These are phyloP conservation scores for Leptoteleia sp. DNA, from an alignment of 1,140 invertebrate species.

Conservation along the genomic window DNA sequence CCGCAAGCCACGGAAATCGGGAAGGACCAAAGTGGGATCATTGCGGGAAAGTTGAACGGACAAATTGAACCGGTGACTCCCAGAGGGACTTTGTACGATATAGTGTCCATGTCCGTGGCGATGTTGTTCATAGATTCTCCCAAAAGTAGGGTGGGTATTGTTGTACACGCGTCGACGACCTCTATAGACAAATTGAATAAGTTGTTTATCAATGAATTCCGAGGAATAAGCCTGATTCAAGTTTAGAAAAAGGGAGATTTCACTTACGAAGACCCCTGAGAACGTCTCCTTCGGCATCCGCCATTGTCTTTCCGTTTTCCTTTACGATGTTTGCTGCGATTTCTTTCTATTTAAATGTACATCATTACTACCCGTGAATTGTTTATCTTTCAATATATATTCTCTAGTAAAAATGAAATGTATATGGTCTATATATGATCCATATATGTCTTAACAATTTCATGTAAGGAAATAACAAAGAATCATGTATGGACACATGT, in stretches of 20 bases:
- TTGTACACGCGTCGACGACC: slow-evolving; percentile 98
- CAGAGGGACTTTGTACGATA: slow-evolving; percentile 93
- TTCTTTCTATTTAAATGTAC: slow-evolving; percentile 83
- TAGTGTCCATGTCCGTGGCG: slow-evolving; percentile 95
- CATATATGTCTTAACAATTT: too few species aligned
- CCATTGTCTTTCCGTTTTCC: slow-evolving; percentile 98
- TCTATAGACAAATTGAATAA: slow-evolving; percentile 82
- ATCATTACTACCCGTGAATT: not conserved
- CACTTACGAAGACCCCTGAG: slow-evolving; percentile 95
- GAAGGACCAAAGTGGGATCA: slow-evolving; percentile 99
- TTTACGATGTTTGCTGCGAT: slow-evolving; percentile 95
- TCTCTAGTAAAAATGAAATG: too few species aligned
- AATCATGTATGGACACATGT: too few species aligned
- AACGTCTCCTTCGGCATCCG: slow-evolving; percentile 99
- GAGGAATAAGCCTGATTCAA: too few species aligned
- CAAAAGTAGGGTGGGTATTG: slow-evolving; percentile 93
- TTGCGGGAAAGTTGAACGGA: slow-evolving; percentile 98
- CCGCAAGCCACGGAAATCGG: slow-evolving; percentile 96
- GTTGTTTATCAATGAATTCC: not conserved
- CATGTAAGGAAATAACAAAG: too few species aligned
- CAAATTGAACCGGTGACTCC: slow-evolving; percentile 94
- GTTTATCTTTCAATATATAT: too few species aligned
- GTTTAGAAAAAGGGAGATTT: too few species aligned
- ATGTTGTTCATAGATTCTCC: slow-evolving; percentile 96
- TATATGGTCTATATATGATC: too few species aligned